phyloP scores from a whole-genome alignment of 2,113 vertebrate genomes.

The Regulus satrapa region DNA sequence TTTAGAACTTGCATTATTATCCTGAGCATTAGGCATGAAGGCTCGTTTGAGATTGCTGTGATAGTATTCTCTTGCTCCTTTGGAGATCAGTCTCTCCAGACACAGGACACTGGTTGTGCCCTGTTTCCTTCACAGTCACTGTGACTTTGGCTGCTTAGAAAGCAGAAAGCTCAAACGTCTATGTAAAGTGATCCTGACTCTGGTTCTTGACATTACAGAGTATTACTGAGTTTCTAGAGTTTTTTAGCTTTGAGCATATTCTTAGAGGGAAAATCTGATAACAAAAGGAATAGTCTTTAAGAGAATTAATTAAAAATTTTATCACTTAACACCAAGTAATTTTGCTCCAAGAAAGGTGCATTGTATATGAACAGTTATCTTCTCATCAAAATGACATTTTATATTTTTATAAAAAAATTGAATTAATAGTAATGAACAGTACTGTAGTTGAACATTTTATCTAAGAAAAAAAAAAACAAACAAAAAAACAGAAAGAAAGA shows the following conservation, averaged over 20 bases:
- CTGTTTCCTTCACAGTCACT: background rate
- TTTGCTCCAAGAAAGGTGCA: background rate
- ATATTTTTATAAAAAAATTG: background rate
- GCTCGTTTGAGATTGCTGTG: background rate
- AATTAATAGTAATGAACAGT: background rate
- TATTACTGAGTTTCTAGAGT: background rate
- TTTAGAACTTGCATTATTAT: background rate
- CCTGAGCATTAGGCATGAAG: background rate
- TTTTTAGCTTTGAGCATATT: background rate
- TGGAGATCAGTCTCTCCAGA: background rate
- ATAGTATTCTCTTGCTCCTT: background rate
- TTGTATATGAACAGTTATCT: background rate
- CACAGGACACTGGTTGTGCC: background rate
- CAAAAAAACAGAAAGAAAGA: background rate
- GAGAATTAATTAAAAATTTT: background rate
- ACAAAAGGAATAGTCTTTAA: background rate
- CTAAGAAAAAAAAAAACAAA: background rate
- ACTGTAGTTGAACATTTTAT: background rate
- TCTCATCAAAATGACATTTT: background rate
- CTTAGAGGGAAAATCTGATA: background rate
- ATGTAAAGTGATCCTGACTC: background rate
- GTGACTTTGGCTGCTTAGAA: background rate
- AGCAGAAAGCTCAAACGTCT: background rate
- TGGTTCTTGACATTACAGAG: background rate
- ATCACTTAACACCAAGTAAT: background rate